A percentile compares a stretch with the other conserved stretches of the same genome.
Evolutionary conservation across 2,113 vertebrate species (phyloP).

Genomic region (Trogon melanurus): DNA sequence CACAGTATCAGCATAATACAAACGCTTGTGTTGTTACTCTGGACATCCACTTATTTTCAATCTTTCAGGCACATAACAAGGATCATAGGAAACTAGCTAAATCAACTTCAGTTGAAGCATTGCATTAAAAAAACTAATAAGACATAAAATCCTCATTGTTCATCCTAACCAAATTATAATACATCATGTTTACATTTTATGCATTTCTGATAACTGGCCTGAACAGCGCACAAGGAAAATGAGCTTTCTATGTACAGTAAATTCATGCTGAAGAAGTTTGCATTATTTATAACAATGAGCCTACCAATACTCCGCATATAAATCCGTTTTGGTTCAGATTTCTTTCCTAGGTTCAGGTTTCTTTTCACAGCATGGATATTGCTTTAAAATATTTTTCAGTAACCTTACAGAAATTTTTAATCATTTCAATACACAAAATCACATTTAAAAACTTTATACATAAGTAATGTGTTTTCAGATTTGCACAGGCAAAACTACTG

Average conservation of each 20-base stretch:
- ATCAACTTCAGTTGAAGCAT: slow-evolving; percentile 8
- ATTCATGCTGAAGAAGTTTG: slow-evolving; percentile 66
- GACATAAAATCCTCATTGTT: slow-evolving; percentile 16
- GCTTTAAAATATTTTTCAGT: slow-evolving; percentile 39
- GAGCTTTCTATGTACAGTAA: slow-evolving; percentile 65
- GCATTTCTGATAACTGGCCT: slow-evolving; percentile 69
- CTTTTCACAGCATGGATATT: neutral
- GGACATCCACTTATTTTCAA: neutral
- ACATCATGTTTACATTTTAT: slow-evolving; percentile 63
- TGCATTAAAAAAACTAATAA: slow-evolving; percentile 57
- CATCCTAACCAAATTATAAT: slow-evolving; percentile 42
- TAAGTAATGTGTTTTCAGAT: neutral
- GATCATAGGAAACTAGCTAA: slow-evolving; percentile 3
- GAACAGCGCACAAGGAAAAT: slow-evolving; percentile 65
- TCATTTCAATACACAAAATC: neutral
- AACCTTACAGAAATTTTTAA: neutral
- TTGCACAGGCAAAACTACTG: neutral
- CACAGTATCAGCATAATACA: neutral
- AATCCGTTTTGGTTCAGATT: slow-evolving; percentile 64
- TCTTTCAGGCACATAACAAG: neutral
- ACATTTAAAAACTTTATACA: neutral
- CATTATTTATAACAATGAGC: slow-evolving; percentile 76
- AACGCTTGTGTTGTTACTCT: neutral
- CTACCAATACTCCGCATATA: slow-evolving; percentile 60
- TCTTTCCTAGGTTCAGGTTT: neutral